Evolutionary conservation across 2,113 vertebrate species (phyloP).

Genomic region (Pterocles gutturalis): DNA sequence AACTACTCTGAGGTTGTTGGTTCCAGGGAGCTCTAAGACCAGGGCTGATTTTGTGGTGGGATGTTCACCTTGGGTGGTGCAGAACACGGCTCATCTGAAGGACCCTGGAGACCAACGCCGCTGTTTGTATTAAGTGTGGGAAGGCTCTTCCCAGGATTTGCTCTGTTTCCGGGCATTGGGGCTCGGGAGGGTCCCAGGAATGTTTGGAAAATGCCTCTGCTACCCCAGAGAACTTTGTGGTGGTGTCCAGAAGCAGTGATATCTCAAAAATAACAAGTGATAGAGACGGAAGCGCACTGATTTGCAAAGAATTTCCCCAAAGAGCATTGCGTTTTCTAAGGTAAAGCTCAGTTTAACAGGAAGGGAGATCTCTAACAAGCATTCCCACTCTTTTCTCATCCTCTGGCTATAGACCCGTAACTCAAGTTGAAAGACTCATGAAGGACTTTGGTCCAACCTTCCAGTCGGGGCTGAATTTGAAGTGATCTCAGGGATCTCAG

Average conservation of each 20-base stretch:
- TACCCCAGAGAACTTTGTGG: not conserved
- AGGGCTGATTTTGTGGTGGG: not conserved
- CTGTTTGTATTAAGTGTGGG: accelerated
- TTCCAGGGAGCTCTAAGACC: not conserved
- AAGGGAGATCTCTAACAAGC: not conserved
- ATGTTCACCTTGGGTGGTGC: not conserved
- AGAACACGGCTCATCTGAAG: not conserved
- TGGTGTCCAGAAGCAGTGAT: not conserved
- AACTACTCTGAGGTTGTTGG: accelerated
- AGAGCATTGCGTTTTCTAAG: not conserved
- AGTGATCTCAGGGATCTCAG: not conserved
- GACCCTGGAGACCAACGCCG: not conserved
- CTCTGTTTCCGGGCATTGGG: not conserved
- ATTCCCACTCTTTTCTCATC: not conserved
- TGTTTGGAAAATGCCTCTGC: not conserved
- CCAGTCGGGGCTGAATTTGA: not conserved
- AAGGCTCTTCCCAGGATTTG: not conserved
- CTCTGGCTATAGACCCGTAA: not conserved
- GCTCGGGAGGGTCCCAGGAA: not conserved
- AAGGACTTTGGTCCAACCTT: not conserved
- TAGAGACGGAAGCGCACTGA: not conserved
- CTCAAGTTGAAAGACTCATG: not conserved
- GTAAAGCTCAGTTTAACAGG: not conserved
- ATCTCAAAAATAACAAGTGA: conserved; percentile 29
- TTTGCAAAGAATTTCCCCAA: not conserved